A percentile compares a stretch with the other conserved stretches of the same genome.
Conservation (phyloP, 2,888 invertebrate species). For the Pollenia angustigena region DNA sequence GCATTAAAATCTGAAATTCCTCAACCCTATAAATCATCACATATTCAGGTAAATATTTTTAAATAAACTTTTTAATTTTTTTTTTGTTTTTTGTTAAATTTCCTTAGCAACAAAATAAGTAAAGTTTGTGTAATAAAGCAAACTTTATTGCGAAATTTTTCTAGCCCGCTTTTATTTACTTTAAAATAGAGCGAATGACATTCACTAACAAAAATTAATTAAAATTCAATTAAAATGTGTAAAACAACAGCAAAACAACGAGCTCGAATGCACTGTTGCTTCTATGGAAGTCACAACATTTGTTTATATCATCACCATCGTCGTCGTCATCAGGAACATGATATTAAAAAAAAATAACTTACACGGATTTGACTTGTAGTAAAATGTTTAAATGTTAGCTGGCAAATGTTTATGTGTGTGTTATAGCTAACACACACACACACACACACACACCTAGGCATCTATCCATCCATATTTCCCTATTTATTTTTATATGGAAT, state of each 20-base stretch:
- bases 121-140: neutral
- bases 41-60: neutral
- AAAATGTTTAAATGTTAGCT: neutral
- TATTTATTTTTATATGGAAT: neutral
- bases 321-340: slow-evolving; percentile 22
- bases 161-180: slow-evolving; percentile 8
- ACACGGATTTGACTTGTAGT: slow-evolving; percentile 23
- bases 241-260: slow-evolving; percentile 23
- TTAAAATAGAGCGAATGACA: slow-evolving; percentile 50
- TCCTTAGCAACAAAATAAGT: neutral
- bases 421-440: neutral
- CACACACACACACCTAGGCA: neutral
- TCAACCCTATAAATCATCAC: neutral
- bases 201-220: slow-evolving; percentile 71
- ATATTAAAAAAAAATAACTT: slow-evolving; percentile 35
- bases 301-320: too few relatives aligned
- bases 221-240: slow-evolving; percentile 74
- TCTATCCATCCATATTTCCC: neutral
- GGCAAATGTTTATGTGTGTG: neutral
- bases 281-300: slow-evolving; percentile 18
- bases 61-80: neutral
- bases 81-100: neutral
- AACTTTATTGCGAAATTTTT: neutral
- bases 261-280: slow-evolving; percentile 3
- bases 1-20: neutral